Base-by-base conservation (phyloP, 2,888 invertebrate species). In the Anthophora plumipes region DNA sequence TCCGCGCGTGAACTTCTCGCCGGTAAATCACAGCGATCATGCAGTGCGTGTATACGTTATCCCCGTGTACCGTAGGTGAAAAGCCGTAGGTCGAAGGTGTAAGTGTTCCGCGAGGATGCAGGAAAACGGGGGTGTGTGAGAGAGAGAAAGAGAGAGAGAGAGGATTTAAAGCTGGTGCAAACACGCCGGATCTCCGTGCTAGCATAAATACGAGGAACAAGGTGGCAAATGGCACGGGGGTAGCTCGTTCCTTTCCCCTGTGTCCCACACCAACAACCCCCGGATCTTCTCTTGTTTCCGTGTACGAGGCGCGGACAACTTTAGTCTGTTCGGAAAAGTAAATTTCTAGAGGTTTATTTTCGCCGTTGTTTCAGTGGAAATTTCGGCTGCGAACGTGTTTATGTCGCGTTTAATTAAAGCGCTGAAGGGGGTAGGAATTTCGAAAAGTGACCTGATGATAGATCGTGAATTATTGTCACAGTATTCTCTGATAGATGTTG, bases 221-320 rank as follows among this genome's bases (percentile, higher is more conserved):
- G 88, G 86, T 88, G 88, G 84, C 87, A 89, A 89, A 89, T 82
- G 86, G 85, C 82, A 80, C 71, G 79, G 81, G 88, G 85, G 83
- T 80, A 81, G 76, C 86, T 85, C 77, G 87, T 88, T 85, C 85
- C 85, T 86, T 84, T 31, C 43, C 31, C 43, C 22, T 17, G 50
- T 63, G 39, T 67, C 50, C 25, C 69, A 17, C 50, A 14, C 52
- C 41, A 31, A 20, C 41, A 31, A 20, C 60, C n/a, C 64, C 43
- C 25, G 50, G 50, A 46, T 61, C 73, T 57, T 46, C 60, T 37
- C 50, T 55, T 54, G 60, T 52, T 80, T 57, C 66, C 60, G 48
- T 55, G 50, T 50, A 41, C 74, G 14, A 48, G 52, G 57, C 64
- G 50, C 43, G 43, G 60, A 69, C 67, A 59, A 50, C 67, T 67